Conservation (phyloP, 2,113 vertebrate species). For the Podarcis raffonei region DNA sequence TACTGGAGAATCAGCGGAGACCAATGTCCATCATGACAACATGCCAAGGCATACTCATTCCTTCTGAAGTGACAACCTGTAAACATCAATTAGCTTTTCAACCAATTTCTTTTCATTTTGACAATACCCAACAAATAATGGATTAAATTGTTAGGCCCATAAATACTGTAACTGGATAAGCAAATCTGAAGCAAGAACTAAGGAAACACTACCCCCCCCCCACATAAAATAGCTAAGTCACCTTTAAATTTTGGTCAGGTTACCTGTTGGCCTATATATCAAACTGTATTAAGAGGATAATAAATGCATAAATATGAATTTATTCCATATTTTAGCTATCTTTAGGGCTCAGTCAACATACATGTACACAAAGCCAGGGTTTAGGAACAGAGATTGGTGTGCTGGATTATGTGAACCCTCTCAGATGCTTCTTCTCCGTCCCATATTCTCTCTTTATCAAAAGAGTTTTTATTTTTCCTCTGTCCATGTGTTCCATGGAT, state of each 20-base stretch:
- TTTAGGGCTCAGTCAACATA: not conserved
- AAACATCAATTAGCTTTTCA: slow-evolving; percentile 1
- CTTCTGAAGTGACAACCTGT: slow-evolving; percentile 9
- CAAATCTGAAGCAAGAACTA: not conserved
- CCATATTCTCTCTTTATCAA: not conserved
- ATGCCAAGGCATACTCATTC: not conserved
- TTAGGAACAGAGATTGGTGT: not conserved
- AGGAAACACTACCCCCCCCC: not conserved
- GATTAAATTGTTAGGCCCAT: not conserved
- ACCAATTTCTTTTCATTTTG: not conserved
- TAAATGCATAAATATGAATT: not conserved
- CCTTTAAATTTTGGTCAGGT: not conserved
- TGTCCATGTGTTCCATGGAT: not conserved
- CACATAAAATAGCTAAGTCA: not conserved
- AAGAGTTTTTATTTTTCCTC: not conserved
- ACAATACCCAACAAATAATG: slow-evolving; percentile 9
- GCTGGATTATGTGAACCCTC: not conserved
- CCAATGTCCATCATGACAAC: slow-evolving; percentile 4
- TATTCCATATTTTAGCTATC: not conserved
- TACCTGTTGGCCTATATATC: not conserved
- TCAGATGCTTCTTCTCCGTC: not conserved
- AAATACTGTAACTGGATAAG: not conserved
- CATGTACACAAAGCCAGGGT: not conserved
- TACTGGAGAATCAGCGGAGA: slow-evolving; percentile 23
- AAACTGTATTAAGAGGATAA: not conserved